Evolutionary conservation across 2,113 vertebrate genomes (phyloP), one percentile per base, ranked within the genome.

Genomic region (Hyaena hyaena): DNA sequence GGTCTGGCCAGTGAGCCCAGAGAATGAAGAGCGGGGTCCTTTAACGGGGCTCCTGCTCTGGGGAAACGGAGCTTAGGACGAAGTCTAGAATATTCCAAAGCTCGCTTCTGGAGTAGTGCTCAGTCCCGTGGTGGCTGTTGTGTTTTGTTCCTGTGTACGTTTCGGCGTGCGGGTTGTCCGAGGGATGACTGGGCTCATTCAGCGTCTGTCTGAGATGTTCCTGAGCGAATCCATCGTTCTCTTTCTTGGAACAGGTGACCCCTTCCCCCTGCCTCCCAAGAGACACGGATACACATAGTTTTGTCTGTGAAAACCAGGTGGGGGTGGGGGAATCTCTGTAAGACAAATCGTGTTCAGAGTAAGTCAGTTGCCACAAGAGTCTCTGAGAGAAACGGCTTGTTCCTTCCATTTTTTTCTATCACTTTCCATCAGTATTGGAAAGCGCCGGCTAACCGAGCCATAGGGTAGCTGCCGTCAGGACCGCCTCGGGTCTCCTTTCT

Each of bases 241-340:
- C 2, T 55, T 86, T 79, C 80, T 79, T 35, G 45, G 48, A 87
- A 61, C 3, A 74, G 45, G 7, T 12, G 48, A 95, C 23, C 63
- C 10, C 28, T 76, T 48, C n/a, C 74, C 9, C 66, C 43, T 69
- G 35, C 61, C 19, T 15, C 17, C 63, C 15, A 14, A 33, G 69
- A 93, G 86, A 88, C 12, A 33, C 4, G 7, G 45, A 7, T 15
- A 28, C 33, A 86, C 31, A 79, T 65, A 26, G 85, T 76, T 88
- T 35, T 77, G 11, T 77, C 66, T 79, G 19, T 69, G 90, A 93
- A 95, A 93, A 61, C 76, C 45, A 89, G 48, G 50, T 15, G 7
- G 28, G 17, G 9, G 69, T 17, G 9, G 10, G 4, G n/a, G 6
- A 28, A 53, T 55, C 53, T 4, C 31, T 61, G 11, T 11, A 33